Percentiles rank a stretch among this genome's conserved stretches.
Evolutionary conservation across 2,113 vertebrate genomes (phyloP).

Genomic region (Cyrtonyx montezumae): DNA sequence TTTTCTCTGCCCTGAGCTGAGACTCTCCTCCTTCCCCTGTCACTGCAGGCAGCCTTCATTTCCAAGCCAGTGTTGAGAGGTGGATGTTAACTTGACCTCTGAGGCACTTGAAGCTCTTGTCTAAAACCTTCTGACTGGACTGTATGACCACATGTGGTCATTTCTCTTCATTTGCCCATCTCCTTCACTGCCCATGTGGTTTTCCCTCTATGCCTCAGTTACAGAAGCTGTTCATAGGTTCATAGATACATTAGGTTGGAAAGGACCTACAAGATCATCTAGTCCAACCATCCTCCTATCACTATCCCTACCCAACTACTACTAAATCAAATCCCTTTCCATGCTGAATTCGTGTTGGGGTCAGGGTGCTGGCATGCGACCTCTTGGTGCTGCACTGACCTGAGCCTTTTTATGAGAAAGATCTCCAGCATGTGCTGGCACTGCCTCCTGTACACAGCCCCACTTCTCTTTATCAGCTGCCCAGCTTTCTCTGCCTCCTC

Average conservation of each 20-base stretch:
- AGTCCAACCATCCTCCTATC: too few relatives aligned
- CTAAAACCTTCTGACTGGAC: not conserved
- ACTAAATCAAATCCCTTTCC: too few relatives aligned
- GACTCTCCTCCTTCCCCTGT: not conserved
- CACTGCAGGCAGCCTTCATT: not conserved
- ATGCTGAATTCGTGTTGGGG: not conserved
- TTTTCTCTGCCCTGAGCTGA: not conserved
- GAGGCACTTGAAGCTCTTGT: not conserved
- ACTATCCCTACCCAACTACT: too few relatives aligned
- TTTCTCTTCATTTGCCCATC: not conserved
- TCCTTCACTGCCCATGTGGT: not conserved
- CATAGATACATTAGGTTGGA: too few relatives aligned
- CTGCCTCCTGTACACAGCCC: not conserved
- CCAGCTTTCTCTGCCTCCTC: not conserved
- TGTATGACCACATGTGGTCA: not conserved
- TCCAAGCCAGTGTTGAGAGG: not conserved
- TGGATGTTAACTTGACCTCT: not conserved
- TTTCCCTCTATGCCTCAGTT: not conserved
- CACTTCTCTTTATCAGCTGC: not conserved
- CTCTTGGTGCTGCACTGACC: not conserved
- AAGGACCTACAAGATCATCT: too few relatives aligned
- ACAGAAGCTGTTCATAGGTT: not conserved
- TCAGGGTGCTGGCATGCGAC: not conserved
- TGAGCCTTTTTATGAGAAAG: not conserved
- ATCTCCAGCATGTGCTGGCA: not conserved